These are phyloP conservation scores for Acleris literana DNA, from an alignment of 2,888 invertebrate species.

Conservation along the genomic window DNA sequence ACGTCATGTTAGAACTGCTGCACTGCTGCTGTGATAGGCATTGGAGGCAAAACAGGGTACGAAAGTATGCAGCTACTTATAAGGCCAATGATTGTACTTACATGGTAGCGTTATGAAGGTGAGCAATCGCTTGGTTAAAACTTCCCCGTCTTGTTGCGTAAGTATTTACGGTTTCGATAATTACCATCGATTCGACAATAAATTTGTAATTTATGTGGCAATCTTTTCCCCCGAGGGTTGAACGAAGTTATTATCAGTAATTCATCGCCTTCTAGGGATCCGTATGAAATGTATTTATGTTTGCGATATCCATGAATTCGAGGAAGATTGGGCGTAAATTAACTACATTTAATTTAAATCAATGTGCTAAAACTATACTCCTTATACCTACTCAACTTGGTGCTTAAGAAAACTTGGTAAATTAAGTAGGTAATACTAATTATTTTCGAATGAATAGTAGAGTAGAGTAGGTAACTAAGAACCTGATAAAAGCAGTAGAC, in stretches of 20 bases:
- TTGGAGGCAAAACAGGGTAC: no score
- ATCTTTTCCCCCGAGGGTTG: constrained; percentile 21
- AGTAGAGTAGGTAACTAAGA: no score
- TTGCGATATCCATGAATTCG: neutral
- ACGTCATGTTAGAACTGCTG: no score
- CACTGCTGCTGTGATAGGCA: no score
- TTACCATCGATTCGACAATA: constrained; percentile 30
- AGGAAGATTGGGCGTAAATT: neutral
- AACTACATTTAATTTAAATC: constrained; percentile 1
- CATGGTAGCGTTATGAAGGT: neutral
- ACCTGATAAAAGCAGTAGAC: no score
- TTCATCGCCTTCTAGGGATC: constrained; percentile 52
- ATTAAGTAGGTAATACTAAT: no score
- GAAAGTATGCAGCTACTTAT: no score
- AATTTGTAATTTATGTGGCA: constrained; percentile 32
- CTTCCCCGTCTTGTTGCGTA: constrained; percentile 3
- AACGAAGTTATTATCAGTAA: constrained; percentile 54
- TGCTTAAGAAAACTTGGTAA: no score
- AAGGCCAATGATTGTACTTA: neutral
- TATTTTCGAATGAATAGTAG: no score
- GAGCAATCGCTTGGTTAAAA: neutral
- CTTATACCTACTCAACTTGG: no score
- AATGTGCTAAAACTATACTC: no score
- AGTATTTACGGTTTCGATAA: constrained; percentile 12
- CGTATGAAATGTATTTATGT: constrained; percentile 17